Percentiles rank a stretch among this genome's conserved stretches.
These are phyloP conservation scores for Drosophila sp. DNA, from an alignment of 1,140 invertebrate species.

Conservation along the genomic window DNA sequence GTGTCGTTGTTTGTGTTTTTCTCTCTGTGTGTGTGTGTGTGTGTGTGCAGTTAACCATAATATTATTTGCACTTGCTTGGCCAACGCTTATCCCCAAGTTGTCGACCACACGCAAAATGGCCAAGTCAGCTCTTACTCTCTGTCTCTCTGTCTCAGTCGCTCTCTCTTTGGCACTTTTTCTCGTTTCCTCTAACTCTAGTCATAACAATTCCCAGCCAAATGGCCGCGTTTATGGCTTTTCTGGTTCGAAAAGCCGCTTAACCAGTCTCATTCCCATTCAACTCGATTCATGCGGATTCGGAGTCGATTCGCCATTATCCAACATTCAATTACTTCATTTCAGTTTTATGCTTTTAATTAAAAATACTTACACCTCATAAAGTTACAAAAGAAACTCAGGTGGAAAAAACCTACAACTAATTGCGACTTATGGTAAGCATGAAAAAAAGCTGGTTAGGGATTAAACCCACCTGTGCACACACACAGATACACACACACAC, in stretches of 20 bases:
- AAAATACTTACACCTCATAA: conserved; percentile 26
- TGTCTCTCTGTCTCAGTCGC: background rate
- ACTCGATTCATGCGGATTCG: conserved; percentile 6
- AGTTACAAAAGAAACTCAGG: background rate
- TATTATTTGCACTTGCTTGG: conserved; percentile 75
- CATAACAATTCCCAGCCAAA: conserved; percentile 53
- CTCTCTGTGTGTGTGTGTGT: conserved; percentile 26
- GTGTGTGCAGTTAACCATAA: conserved; percentile 70
- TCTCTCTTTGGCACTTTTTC: background rate
- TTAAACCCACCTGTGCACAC: conserved; percentile 51
- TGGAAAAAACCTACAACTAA: background rate
- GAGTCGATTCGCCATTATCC: background rate
- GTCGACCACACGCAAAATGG: conserved; percentile 12
- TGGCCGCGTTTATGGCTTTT: conserved; percentile 47
- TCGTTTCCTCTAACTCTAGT: conserved; percentile 19
- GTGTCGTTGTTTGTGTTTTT: conserved; percentile 6
- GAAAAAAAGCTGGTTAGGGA: conserved; percentile 42
- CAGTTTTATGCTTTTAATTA: conserved; percentile 39
- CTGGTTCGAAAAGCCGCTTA: conserved; percentile 9
- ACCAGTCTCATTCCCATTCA: conserved; percentile 9
- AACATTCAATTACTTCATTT: conserved; percentile 42
- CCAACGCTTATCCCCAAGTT: conserved; percentile 35
- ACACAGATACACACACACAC: conserved; percentile 19
- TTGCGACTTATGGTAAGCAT: background rate
- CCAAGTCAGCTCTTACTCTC: conserved; percentile 10